These are phyloP conservation scores for Eudemis profundana DNA, from an alignment of 2,888 invertebrate genomes.

Conservation along the genomic window DNA sequence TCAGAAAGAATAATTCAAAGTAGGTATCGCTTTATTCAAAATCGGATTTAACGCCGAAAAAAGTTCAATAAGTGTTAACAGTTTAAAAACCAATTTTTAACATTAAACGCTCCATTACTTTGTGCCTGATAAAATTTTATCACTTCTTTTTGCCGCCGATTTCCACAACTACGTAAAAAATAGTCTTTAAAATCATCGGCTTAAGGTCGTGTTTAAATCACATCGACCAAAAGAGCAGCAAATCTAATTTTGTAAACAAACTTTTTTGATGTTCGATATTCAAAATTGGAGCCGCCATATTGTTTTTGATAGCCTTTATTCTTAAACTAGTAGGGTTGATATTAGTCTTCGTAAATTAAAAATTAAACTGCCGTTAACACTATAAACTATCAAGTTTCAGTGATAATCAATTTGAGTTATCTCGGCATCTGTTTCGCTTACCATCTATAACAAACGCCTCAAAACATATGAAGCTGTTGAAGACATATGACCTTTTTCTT, in stretches of 20 bases:
- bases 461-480: neutral
- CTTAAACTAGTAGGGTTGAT: neutral
- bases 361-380: slow-evolving; percentile 25
- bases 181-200: neutral
- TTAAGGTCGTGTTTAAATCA: neutral
- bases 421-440: slow-evolving; percentile 22
- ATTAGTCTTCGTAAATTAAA: neutral
- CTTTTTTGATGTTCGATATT: slow-evolving; percentile 17
- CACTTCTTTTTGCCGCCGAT: neutral
- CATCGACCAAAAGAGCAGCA: neutral
- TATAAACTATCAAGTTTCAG: slow-evolving; percentile 36
- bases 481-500: neutral
- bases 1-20: neutral
- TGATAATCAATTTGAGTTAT: slow-evolving; percentile 41
- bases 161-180: neutral
- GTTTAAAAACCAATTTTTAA: slow-evolving; percentile 42
- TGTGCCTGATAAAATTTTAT: slow-evolving; percentile 28
- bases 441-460: neutral
- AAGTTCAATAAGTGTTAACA: slow-evolving; percentile 35
- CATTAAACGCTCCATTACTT: slow-evolving; percentile 35
- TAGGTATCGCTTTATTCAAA: neutral
- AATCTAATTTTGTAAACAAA: slow-evolving; percentile 12
- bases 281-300: neutral
- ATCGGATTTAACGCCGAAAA: slow-evolving; percentile 16
- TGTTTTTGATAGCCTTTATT: neutral